Evolutionary conservation across 2,888 invertebrate genomes (phyloP).

Genomic region (Vesta saturnalis): DNA sequence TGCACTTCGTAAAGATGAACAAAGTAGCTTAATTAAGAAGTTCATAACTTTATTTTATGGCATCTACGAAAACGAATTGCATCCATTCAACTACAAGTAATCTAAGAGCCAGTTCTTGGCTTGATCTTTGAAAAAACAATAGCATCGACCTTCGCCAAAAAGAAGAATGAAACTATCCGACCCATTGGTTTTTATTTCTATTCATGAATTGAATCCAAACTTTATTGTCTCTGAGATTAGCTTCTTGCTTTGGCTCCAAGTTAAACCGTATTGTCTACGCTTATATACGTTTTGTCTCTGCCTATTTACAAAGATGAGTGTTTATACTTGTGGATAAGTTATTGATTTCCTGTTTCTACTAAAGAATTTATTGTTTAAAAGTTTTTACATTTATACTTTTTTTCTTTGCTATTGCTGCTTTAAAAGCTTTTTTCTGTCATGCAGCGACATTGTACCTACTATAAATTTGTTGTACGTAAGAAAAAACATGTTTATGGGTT

Average conservation of each 20-base stretch:
- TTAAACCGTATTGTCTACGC: conserved; percentile 35
- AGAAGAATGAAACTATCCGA: conserved; percentile 55
- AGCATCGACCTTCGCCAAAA: conserved; percentile 50
- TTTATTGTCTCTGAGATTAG: conserved; percentile 48
- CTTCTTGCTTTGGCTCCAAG: conserved; percentile 37
- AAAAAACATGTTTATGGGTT: neutral
- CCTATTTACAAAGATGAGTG: conserved; percentile 34
- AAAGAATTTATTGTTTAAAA: conserved; percentile 24
- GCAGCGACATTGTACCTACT: neutral
- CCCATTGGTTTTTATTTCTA: conserved; percentile 61
- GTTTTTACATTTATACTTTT: conserved; percentile 16
- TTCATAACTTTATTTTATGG: conserved; percentile 60
- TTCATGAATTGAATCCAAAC: conserved; percentile 58
- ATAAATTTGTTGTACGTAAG: neutral
- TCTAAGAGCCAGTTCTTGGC: conserved; percentile 54
- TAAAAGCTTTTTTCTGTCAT: conserved; percentile 14
- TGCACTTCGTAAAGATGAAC: conserved; percentile 6
- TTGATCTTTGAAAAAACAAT: conserved; percentile 50
- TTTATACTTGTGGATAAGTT: conserved; percentile 34
- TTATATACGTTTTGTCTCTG: conserved; percentile 30
- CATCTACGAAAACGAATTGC: conserved; percentile 57
- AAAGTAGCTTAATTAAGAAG: conserved; percentile 51
- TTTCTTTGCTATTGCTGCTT: too few relatives aligned
- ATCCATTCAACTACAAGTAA: conserved; percentile 58
- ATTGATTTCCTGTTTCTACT: conserved; percentile 21